Percentiles rank a stretch among this genome's conserved stretches.
phyloP scores from a whole-genome alignment of 2,797 vertebrate species.

The Macropodus opercularis region DNA sequence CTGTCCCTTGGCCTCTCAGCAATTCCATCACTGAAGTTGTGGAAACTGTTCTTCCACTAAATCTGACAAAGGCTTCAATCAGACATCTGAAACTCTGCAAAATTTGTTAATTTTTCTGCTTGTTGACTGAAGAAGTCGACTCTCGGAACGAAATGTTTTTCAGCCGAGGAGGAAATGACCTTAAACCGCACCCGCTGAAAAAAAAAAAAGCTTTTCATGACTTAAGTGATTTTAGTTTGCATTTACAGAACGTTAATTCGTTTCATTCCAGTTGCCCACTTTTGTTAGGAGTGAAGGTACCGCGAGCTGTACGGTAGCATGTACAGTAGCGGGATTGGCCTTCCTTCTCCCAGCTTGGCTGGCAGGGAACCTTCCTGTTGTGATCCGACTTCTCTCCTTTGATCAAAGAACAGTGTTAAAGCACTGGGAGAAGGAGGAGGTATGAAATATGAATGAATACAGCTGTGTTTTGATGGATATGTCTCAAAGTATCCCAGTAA shows the following conservation, averaged over 20 bases:
- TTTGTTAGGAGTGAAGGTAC: slow-evolving; percentile 37
- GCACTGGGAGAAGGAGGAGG: slow-evolving; percentile 82
- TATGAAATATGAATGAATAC: slow-evolving; percentile 86
- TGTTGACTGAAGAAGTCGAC: slow-evolving; percentile 52
- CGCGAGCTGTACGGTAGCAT: slow-evolving; percentile 49
- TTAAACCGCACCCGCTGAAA: slow-evolving; percentile 34
- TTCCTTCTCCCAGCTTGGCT: slow-evolving; percentile 72
- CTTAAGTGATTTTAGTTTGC: slow-evolving; percentile 38
- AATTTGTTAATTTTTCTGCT: slow-evolving; percentile 44
- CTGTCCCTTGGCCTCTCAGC: slow-evolving; percentile 48
- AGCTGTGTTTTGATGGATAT: slow-evolving; percentile 84
- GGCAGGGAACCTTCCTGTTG: slow-evolving; percentile 83
- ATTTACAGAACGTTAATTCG: slow-evolving; percentile 40
- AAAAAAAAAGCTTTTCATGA: slow-evolving; percentile 40
- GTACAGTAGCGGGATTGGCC: slow-evolving; percentile 65
- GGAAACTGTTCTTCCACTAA: slow-evolving; percentile 68
- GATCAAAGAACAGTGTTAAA: slow-evolving; percentile 84
- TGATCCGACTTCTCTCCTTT: slow-evolving; percentile 81
- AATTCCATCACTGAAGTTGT: slow-evolving; percentile 75
- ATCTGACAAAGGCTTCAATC: slow-evolving; percentile 73
- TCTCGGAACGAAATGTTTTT: slow-evolving; percentile 47
- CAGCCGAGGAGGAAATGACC: slow-evolving; percentile 4
- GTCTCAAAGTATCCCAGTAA: slow-evolving; percentile 83
- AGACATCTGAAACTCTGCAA: slow-evolving; percentile 53
- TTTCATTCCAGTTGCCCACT: slow-evolving; percentile 17